Percentiles rank a stretch among this genome's conserved stretches.
Conservation (phyloP, 2,113 vertebrate genomes). For the Menura novaehollandiae region DNA sequence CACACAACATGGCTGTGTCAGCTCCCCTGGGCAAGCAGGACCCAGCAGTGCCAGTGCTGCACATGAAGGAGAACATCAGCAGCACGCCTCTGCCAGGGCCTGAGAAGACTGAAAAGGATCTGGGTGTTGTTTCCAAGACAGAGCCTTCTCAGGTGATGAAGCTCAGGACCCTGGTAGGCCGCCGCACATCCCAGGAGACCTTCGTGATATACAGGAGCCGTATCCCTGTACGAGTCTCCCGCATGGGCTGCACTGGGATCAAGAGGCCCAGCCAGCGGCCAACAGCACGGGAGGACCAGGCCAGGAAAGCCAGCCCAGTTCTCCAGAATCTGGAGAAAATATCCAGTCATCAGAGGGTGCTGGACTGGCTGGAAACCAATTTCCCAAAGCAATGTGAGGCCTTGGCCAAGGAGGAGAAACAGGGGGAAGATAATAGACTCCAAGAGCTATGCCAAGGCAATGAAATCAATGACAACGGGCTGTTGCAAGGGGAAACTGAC, state of each 20-base stretch:
- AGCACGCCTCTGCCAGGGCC: too few species aligned
- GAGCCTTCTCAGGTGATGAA: too few species aligned
- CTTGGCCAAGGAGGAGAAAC: not conserved
- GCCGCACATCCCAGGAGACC: too few species aligned
- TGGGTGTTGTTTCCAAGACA: too few species aligned
- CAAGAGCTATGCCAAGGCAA: not conserved
- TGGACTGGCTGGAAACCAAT: not conserved
- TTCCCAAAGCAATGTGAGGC: not conserved
- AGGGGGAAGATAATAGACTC: not conserved
- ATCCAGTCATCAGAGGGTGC: not conserved
- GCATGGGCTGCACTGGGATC: too few species aligned
- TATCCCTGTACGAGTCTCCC: too few species aligned
- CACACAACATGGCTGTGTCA: not conserved
- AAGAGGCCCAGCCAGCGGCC: too few species aligned
- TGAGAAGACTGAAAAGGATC: too few species aligned
- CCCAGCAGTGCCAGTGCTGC: not conserved
- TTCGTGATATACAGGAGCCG: too few species aligned
- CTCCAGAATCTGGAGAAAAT: not conserved
- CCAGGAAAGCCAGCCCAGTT: not conserved
- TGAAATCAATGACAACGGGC: not conserved
- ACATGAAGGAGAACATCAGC: too few species aligned
- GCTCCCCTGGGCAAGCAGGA: not conserved
- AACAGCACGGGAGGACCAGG: not conserved
- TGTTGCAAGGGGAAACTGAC: not conserved
- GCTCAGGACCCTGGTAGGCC: too few species aligned